Base-by-base conservation (phyloP, 2,888 invertebrate genomes). In the Rhabditophanes sp. region DNA sequence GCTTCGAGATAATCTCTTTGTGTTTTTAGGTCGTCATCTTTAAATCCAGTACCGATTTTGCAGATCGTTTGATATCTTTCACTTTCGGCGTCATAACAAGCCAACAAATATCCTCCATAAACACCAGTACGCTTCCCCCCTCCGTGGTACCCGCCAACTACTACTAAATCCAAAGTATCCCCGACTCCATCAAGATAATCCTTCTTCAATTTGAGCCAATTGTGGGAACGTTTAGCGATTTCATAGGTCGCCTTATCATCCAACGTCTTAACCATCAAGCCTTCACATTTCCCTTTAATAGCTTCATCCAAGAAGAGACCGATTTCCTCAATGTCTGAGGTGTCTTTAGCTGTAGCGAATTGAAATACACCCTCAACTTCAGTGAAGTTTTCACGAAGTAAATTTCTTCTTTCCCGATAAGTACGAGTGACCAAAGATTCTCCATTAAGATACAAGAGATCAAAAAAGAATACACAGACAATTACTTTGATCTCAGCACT, bases 121-220 rank as follows among this genome's bases (percentile, higher is more conserved):
- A 74, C 75, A 2, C 90, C 90, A 0, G 85, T 80, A 27, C 96
- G 75, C 68, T 82, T 83, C 11, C 96, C 96, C 52, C 79, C 79
- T 0, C 96, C 96, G 33, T 74, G 68, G 70, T 84, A 59, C 0
- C 82, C 93, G 30, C 96, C 96, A 42, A 96, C 77, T 0, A 90
- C 87, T 1, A 90, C 85, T 28, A 82, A 75, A 72, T 96, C 96
- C 21, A 96, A 69, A 0, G 88, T 88, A 70, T 96, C 96, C 3
- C 93, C 93, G 6, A 83, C 79, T 22, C 87, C 87, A 18, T 90
- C 83, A 46, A 96, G 70, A 70, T 96, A 96, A 72, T 96, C 96
- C 93, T 60, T 61, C 39, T 60, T 60, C 34, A 60, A 38, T 33
- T 88, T 88, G 22, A 88, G 71, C 88, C 88, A 90, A 67, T 85